phyloP scores from a whole-genome alignment of 2,113 vertebrate species.

The Tichodroma muraria region DNA sequence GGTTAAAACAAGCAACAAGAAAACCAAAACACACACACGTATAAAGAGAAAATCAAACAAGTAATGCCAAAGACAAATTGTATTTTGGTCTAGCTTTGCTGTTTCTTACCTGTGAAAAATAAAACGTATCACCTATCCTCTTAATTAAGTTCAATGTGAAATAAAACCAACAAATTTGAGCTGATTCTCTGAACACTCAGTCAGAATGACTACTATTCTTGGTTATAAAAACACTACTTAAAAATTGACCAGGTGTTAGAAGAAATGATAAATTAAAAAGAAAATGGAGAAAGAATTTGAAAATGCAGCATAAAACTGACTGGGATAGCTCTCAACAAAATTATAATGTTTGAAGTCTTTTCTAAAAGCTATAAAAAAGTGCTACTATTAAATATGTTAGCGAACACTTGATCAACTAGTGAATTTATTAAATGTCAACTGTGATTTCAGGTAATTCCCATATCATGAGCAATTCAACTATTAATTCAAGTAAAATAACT shows the following conservation, averaged over 20 bases:
- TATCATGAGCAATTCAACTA: not conserved
- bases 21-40: fast-evolving
- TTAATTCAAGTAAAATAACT: not conserved
- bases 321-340: not conserved
- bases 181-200: not conserved
- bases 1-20: not conserved
- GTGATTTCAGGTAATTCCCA: not conserved
- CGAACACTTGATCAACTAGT: not conserved
- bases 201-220: not conserved
- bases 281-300: not conserved
- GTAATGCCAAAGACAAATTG: not conserved
- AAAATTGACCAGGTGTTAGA: not conserved
- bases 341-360: not conserved
- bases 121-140: not conserved
- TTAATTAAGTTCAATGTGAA: not conserved
- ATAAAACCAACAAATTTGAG: not conserved
- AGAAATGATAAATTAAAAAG: not conserved
- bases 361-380: not conserved
- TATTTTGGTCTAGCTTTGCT: not conserved
- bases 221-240: not conserved
- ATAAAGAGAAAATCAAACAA: not conserved
- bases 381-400: not conserved
- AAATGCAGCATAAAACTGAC: not conserved
- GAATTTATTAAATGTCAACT: not conserved
- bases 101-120: not conserved